Conservation (phyloP, 2,888 invertebrate species). For the Sinhomidia bicolor region DNA sequence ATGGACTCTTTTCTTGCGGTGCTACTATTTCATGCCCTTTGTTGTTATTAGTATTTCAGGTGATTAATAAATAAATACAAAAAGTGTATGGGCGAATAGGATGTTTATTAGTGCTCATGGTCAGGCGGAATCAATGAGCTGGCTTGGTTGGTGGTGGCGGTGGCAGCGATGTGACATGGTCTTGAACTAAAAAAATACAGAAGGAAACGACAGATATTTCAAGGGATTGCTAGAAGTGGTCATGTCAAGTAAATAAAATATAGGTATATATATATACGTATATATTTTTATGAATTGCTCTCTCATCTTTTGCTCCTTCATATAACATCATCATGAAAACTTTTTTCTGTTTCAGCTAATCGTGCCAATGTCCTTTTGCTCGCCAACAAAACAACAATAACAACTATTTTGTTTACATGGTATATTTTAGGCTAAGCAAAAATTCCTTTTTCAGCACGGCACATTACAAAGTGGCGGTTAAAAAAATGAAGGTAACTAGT, state of each 20-base stretch:
- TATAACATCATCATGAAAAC: too few relatives aligned
- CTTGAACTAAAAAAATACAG: conserved; percentile 67
- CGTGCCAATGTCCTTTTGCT: conserved; percentile 21
- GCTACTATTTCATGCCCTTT: conserved; percentile 15
- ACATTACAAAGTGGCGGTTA: neutral
- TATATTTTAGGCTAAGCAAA: conserved; percentile 22
- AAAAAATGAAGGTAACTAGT: neutral
- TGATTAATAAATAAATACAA: conserved; percentile 3
- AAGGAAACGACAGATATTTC: conserved; percentile 58
- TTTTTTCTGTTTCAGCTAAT: neutral
- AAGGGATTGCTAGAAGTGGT: conserved; percentile 41
- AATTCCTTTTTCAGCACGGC: conserved; percentile 27
- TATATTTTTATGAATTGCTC: neutral
- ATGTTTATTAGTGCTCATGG: conserved; percentile 35
- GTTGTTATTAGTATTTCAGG: neutral
- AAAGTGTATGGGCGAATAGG: conserved; percentile 24
- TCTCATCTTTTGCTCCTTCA: neutral
- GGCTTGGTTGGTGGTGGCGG: neutral
- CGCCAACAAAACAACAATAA: neutral
- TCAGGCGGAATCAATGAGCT: conserved; percentile 54
- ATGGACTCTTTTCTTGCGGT: conserved; percentile 13
- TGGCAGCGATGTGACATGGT: conserved; percentile 49
- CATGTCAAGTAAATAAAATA: neutral
- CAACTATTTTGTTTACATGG: neutral
- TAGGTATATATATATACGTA: neutral